phyloP scores from a whole-genome alignment of 2,113 vertebrate species.

The Barbus barbus region DNA sequence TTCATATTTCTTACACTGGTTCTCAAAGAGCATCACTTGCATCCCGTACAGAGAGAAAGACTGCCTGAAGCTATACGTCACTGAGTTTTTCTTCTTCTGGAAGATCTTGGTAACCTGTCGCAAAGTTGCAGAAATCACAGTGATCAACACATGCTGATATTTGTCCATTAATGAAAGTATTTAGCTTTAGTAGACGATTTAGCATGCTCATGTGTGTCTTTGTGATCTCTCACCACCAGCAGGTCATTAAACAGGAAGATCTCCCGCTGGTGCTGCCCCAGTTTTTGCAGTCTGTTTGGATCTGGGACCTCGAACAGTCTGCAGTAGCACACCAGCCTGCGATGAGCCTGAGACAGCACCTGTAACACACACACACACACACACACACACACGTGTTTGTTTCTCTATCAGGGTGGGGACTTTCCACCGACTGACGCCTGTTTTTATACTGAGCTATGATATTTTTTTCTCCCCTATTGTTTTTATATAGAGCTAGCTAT shows the following conservation, averaged over 20 bases:
- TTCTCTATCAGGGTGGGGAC: not conserved
- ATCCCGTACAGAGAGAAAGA: constrained; percentile 96
- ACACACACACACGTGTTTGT: constrained; percentile 28
- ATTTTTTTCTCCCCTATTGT: not conserved
- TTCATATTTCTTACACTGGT: constrained; percentile 85
- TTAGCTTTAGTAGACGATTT: not conserved
- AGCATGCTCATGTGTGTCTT: not conserved
- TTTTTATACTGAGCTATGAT: not conserved
- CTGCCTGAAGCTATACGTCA: constrained; percentile 97
- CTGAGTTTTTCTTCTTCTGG: constrained; percentile 98
- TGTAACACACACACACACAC: constrained; percentile 59
- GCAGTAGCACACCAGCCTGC: constrained; percentile 96
- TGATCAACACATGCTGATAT: not conserved
- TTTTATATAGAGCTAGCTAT: too few species aligned
- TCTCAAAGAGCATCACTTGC: constrained; percentile 97
- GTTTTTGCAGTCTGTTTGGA: constrained; percentile 95
- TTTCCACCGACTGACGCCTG: not conserved
- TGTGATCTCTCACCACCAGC: constrained; percentile 83
- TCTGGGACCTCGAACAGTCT: constrained; percentile 98
- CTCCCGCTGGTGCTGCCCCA: constrained; percentile 97
- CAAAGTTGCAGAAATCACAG: not conserved
- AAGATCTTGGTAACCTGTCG: constrained; percentile 97
- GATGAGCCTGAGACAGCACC: constrained; percentile 95
- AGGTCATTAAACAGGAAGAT: constrained; percentile 99
- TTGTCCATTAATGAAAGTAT: too few species aligned